These are phyloP conservation scores for Sialis fuliginosa DNA, from an alignment of 2,888 invertebrate genomes.

Conservation along the genomic window DNA sequence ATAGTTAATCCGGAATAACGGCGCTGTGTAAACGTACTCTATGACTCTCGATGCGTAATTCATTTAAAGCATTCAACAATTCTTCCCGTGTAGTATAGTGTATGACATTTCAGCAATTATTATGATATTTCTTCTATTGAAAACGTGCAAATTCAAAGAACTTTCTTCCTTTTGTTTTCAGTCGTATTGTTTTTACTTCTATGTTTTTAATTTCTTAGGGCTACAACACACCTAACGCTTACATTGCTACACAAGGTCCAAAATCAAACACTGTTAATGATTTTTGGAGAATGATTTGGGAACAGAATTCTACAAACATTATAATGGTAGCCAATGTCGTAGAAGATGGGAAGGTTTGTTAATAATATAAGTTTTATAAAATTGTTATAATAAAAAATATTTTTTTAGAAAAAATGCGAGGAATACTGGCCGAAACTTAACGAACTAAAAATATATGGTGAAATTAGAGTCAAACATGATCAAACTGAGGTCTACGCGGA, in stretches of 20 bases:
- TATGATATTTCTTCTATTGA: too few relatives aligned
- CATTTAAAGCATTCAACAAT: too few relatives aligned
- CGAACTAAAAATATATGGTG: constrained; percentile 20
- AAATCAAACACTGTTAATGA: constrained; percentile 22
- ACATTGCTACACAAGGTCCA: constrained; percentile 25
- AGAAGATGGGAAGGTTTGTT: constrained; percentile 25
- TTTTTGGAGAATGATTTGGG: constrained; percentile 31
- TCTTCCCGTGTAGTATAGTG: too few relatives aligned
- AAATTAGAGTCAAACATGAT: constrained; percentile 18
- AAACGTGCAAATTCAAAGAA: too few relatives aligned
- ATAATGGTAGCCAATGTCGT: constrained; percentile 30
- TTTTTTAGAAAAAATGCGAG: constrained; percentile 28
- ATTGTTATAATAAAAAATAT: constrained; percentile 2
- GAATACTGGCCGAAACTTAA: constrained; percentile 31
- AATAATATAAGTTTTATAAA: too few relatives aligned
- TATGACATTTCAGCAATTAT: too few relatives aligned
- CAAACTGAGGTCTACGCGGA: constrained; percentile 21
- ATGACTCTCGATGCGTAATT: too few relatives aligned
- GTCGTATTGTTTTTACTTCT: too few relatives aligned
- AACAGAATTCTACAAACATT: constrained; percentile 27
- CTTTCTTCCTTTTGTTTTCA: too few relatives aligned
- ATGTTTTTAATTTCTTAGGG: constrained; percentile 12
- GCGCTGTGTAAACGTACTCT: too few relatives aligned
- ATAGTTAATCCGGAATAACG: too few relatives aligned
- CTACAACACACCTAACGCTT: constrained; percentile 15